Evolutionary conservation across 2,797 vertebrate species (phyloP), one percentile per base, ranked within the genome.

Genomic region (Acrossocheilus fasciatus): DNA sequence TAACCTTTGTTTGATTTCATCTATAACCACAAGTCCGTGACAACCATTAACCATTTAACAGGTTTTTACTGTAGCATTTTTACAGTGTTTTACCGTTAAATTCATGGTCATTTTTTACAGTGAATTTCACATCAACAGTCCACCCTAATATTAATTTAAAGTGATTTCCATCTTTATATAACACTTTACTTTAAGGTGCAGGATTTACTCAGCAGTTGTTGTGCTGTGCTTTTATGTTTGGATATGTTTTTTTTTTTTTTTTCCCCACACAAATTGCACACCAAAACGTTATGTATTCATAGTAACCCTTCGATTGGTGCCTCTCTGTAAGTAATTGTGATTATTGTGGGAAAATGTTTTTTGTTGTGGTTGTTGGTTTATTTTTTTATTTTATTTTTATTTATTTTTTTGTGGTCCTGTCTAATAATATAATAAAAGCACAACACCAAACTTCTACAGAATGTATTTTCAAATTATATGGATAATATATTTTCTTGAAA

Each of bases 361-460:
- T 23, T 43, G 8, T 36, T 36, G 26, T 34, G 26, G 17, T 75
- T 41, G 39, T 30, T 30, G 30, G 30, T 30, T 30, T 30, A 30
- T 30, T 7, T 41, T 41, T 7, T 9, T 43, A 1, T 41, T 41
- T 41, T 26, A 26, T 26, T 26, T 26, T 26, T 26, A 26, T 26
- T 41, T 30, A n/a, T 26, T 6, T 34, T 54, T 20, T 36, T 34
- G 26, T 34, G 26, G 30, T 76, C 17, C 18, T 52, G 17, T 20
- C 45, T 75, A n/a, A 75, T 52, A 52, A 50, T 52, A 76, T 34
- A 52, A 47, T 74, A 74, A 74, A 45, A 41, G n/a, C 6, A 30
- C 6, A 30, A n/a, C 6, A 73, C n/a, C 41, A 45, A 7, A 12
- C 11, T 6, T 66, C 34, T 39, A 8, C 14, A 36, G 30, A 69